phyloP scores from a whole-genome alignment of 1,140 invertebrate genomes.

The Eurosta solidaginis region DNA sequence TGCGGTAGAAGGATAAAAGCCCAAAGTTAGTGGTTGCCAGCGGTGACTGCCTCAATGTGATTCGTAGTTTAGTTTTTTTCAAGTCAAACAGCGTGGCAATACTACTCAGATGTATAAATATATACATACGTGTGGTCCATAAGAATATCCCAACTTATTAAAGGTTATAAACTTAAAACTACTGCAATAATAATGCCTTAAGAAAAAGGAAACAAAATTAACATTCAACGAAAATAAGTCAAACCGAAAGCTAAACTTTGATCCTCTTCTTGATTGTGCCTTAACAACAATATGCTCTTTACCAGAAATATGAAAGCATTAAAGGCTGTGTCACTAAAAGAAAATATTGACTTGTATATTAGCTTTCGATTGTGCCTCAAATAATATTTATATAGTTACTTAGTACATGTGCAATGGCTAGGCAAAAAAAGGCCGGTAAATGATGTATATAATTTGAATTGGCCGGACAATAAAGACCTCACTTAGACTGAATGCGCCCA shows the following conservation, averaged over 20 bases:
- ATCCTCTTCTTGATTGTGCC: no score
- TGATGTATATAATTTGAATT: no score
- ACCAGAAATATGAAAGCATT: no score
- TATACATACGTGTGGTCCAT: no score
- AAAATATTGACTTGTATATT: no score
- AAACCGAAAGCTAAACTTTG: background rate
- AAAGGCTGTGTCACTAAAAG: no score
- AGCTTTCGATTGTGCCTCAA: no score
- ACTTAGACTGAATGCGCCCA: no score
- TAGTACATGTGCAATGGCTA: background rate
- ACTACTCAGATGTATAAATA: no score
- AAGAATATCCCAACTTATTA: no score
- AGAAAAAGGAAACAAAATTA: background rate
- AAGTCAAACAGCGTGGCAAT: conserved; percentile 3
- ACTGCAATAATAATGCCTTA: background rate
- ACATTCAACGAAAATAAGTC: background rate
- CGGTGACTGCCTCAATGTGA: conserved; percentile 38
- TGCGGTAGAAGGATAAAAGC: conserved; percentile 37
- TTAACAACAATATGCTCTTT: no score
- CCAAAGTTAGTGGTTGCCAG: conserved; percentile 39
- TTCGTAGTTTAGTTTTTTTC: background rate
- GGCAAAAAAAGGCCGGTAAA: background rate
- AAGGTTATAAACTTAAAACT: background rate
- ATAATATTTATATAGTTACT: background rate
- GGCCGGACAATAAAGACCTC: no score